Base-by-base conservation (phyloP, 2,113 vertebrate genomes). In the Leuciscus idus region DNA sequence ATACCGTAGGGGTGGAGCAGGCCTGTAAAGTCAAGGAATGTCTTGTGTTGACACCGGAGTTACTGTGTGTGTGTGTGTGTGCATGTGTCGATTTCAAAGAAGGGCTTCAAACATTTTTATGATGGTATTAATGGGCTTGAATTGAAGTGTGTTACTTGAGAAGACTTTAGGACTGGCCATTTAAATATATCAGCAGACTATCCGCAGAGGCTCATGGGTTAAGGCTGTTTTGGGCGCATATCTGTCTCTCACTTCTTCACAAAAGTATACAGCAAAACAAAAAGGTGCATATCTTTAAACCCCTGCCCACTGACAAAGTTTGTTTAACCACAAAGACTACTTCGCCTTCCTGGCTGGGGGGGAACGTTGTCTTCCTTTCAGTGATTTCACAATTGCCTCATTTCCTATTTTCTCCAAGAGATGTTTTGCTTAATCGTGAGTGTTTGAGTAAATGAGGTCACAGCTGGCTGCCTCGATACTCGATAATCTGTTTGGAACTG, bases 351-450 rank as follows among this genome's bases (percentile, higher is more conserved):
- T 90, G 84, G 8, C 61, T 81, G 21, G 78, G 61, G 82, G 72
- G 73, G 48, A 9, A 72, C 81, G 62, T 74, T 86, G 82, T 46
- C 89, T 91, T 90, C 87, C 89, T 89, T 85, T 90, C 79, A 80
- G 33, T 81, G 85, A 90, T 91, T 91, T 91, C 89, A 89, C 90
- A 89, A 88, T 87, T 88, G 87, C 83, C 86, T 88, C 81, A 86
- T 88, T 88, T 89, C 89, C 87, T 59, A 81, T 89, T 78, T 83
- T 85, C 88, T 86, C 86, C 83, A 84, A 59, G 84, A 86, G 55
- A 81, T 87, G 84, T 87, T 89, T 82, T 82, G 30, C 85, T 86
- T 77, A 66, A 83, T 33, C 80, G 80, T 50, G 50, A 85, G 79
- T 57, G 73, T 68, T 50, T 62, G 8, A 52, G 75, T 73, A 26